Percentiles rank a stretch among this genome's conserved stretches.
Conservation (phyloP, 2,113 vertebrate genomes). For the Salvelinus sp. region DNA sequence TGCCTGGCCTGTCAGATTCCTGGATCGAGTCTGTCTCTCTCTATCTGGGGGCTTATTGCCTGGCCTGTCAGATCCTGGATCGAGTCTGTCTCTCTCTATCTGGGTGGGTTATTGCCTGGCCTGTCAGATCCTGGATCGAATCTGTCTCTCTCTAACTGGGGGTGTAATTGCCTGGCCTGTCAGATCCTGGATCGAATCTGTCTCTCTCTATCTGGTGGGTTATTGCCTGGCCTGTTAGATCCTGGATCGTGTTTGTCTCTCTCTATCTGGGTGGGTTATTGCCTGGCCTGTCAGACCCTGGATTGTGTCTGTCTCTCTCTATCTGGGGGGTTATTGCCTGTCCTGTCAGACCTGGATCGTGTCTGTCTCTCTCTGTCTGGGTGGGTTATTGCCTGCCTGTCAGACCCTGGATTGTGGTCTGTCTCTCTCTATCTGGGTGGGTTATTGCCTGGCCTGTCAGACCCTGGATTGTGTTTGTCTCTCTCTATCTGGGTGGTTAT, state of each 20-base stretch:
- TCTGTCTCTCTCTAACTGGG: neutral
- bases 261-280: neutral
- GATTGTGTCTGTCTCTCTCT: conserved; percentile 22
- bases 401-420: conserved; percentile 59
- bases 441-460: conserved; percentile 30
- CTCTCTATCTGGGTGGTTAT: neutral
- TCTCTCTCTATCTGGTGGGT: neutral
- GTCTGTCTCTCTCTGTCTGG: neutral
- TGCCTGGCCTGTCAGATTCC: conserved; percentile 5
- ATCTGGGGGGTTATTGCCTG: conserved; percentile 30
- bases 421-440: conserved; percentile 18
- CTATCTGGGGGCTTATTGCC: too few species aligned
- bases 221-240: conserved; percentile 27
- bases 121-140: neutral
- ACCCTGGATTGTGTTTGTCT: neutral
- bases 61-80: conserved; percentile 55
- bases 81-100: conserved; percentile 48
- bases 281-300: conserved; percentile 57
- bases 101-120: conserved; percentile 29
- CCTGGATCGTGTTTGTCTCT: too few species aligned
- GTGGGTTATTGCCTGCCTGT: conserved; percentile 39
- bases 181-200: conserved; percentile 50
- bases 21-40: too few species aligned
- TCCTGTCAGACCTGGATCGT: neutral
- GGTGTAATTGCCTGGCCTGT: conserved; percentile 36